A percentile compares a stretch with the other conserved stretches of the same genome.
These are phyloP conservation scores for Apteryx owenii DNA, from an alignment of 2,113 vertebrate species.

Conservation along the genomic window DNA sequence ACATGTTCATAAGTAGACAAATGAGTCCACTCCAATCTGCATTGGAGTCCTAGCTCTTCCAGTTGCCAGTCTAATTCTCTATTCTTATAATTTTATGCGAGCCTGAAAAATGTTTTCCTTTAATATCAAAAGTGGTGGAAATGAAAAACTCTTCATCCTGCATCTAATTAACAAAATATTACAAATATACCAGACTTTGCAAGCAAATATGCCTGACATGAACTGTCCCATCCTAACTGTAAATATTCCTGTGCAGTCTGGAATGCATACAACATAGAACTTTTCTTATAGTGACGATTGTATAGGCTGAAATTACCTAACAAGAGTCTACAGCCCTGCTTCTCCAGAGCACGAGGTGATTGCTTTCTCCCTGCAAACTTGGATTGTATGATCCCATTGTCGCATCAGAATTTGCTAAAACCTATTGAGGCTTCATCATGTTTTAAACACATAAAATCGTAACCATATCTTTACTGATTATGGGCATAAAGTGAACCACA, in stretches of 20 bases:
- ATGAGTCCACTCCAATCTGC: not conserved
- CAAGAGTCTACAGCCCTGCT: not conserved
- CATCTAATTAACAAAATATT: not conserved
- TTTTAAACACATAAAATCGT: not conserved
- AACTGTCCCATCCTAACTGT: not conserved
- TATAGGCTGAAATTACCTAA: not conserved
- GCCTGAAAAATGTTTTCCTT: not conserved
- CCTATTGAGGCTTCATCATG: not conserved
- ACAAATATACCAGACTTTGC: not conserved
- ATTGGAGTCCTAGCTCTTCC: not conserved
- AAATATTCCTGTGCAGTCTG: not conserved
- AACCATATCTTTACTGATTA: not conserved
- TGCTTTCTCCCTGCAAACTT: not conserved
- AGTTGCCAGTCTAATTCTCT: not conserved
- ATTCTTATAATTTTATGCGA: not conserved
- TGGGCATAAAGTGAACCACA: not conserved
- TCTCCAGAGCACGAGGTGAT: not conserved
- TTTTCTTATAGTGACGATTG: not conserved
- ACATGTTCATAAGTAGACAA: not conserved
- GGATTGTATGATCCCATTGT: accelerated
- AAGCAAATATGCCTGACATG: not conserved
- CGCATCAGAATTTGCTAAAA: not conserved
- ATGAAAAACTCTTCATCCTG: not conserved
- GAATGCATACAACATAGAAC: not conserved
- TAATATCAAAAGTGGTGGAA: not conserved